phyloP scores from a whole-genome alignment of 1,140 invertebrate species.

The Leptinotarsa defecta region DNA sequence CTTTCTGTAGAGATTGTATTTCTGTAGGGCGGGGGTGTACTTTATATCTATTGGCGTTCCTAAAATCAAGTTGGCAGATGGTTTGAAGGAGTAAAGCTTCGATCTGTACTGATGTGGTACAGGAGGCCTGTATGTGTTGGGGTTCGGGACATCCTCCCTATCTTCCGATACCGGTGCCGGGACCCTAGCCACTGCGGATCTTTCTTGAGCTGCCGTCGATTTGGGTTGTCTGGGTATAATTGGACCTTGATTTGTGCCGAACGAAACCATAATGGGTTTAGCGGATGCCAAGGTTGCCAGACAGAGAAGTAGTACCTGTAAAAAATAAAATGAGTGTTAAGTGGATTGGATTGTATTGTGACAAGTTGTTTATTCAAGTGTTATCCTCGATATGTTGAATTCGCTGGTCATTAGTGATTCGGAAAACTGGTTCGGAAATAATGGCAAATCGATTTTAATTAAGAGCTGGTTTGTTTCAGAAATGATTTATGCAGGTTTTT shows the following conservation, averaged over 20 bases:
- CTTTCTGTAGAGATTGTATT: slow-evolving; percentile 45
- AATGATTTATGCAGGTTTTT: neutral
- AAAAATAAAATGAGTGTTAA: slow-evolving; percentile 22
- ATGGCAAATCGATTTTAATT: neutral
- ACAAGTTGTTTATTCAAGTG: neutral
- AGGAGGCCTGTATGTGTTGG: slow-evolving; percentile 46
- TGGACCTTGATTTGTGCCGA: slow-evolving; percentile 49
- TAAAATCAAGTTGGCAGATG: slow-evolving; percentile 48
- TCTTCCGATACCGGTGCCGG: slow-evolving; percentile 53
- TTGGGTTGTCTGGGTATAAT: slow-evolving; percentile 43
- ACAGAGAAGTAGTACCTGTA: slow-evolving; percentile 34
- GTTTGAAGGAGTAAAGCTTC: slow-evolving; percentile 46
- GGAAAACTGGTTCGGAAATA: neutral
- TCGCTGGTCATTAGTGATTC: neutral
- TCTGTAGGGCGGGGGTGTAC: slow-evolving; percentile 44
- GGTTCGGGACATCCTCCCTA: slow-evolving; percentile 51
- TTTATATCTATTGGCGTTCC: slow-evolving; percentile 51
- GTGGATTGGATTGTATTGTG: neutral
- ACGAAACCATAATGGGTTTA: slow-evolving; percentile 51
- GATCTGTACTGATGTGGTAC: slow-evolving; percentile 52
- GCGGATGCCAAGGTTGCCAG: slow-evolving; percentile 33
- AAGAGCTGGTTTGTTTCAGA: neutral
- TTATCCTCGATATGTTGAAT: neutral
- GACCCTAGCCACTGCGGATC: slow-evolving; percentile 32
- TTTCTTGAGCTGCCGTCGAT: slow-evolving; percentile 33